Evolutionary conservation across 2,888 invertebrate species (phyloP).

Genomic region (Melangyna quadrimaculata): DNA sequence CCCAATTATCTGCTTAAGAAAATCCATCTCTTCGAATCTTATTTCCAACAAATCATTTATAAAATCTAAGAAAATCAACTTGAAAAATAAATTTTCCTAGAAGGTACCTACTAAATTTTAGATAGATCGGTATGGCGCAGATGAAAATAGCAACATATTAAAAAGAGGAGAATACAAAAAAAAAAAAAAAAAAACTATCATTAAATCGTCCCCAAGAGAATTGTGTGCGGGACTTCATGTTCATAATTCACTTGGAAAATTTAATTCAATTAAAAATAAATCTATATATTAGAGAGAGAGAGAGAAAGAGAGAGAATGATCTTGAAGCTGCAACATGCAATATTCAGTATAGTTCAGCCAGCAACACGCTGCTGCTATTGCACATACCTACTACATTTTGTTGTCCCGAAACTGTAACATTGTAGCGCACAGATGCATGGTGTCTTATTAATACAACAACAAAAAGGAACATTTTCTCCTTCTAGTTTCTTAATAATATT

Average conservation of each 20-base stretch:
- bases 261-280: constrained; percentile 71
- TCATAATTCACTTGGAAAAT: constrained; percentile 65
- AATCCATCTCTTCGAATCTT: constrained; percentile 25
- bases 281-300: neutral
- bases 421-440: constrained; percentile 1
- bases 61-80: neutral
- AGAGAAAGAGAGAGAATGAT: neutral
- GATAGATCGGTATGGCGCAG: neutral
- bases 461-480: neutral
- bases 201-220: constrained; percentile 36
- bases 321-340: constrained; percentile 24
- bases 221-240: constrained; percentile 55
- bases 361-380: neutral
- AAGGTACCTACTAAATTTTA: neutral
- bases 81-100: neutral
- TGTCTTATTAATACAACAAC: neutral
- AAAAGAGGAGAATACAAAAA: neutral
- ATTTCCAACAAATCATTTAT: constrained; percentile 38
- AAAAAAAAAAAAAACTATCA: neutral
- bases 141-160: constrained; percentile 35
- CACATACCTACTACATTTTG: neutral
- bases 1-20: constrained; percentile 63
- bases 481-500: constrained; percentile 47
- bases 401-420: constrained; percentile 24
- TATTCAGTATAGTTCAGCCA: too few relatives aligned